Conservation (phyloP, 2,113 vertebrate genomes). For the Thinocorus orbignyianus region DNA sequence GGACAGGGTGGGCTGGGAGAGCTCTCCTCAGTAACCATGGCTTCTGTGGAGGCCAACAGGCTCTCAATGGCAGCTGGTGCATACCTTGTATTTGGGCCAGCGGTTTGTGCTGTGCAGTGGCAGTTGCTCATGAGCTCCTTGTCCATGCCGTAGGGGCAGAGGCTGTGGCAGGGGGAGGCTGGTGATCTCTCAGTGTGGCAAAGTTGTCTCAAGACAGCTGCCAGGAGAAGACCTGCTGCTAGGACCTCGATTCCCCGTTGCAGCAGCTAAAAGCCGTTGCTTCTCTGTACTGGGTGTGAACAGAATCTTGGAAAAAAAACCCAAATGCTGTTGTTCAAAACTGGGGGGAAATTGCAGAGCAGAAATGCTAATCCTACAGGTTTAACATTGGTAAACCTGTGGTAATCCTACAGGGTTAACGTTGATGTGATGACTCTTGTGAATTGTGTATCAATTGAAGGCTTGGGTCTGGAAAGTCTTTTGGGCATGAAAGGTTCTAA, state of each 20-base stretch:
- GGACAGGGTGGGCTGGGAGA: rapidly evolving
- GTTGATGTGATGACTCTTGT: rapidly evolving
- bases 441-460: background rate
- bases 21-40: rapidly evolving
- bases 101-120: rapidly evolving
- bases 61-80: rapidly evolving
- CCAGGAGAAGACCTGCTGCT: background rate
- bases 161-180: background rate
- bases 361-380: background rate
- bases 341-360: background rate
- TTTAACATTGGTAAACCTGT: background rate
- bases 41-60: rapidly evolving
- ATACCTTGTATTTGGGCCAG: rapidly evolving
- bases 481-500: background rate
- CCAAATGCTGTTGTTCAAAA: background rate
- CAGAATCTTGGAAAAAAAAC: background rate
- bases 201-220: background rate
- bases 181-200: background rate
- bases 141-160: too few species aligned
- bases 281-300: too few species aligned
- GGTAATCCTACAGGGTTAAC: background rate
- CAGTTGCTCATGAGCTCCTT: rapidly evolving
- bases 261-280: background rate
- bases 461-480: background rate
- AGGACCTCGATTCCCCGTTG: background rate